A percentile compares a stretch with the other conserved stretches of the same genome.
Evolutionary conservation across 2,797 vertebrate genomes (phyloP).

Genomic region (Thamnophis elegans): DNA sequence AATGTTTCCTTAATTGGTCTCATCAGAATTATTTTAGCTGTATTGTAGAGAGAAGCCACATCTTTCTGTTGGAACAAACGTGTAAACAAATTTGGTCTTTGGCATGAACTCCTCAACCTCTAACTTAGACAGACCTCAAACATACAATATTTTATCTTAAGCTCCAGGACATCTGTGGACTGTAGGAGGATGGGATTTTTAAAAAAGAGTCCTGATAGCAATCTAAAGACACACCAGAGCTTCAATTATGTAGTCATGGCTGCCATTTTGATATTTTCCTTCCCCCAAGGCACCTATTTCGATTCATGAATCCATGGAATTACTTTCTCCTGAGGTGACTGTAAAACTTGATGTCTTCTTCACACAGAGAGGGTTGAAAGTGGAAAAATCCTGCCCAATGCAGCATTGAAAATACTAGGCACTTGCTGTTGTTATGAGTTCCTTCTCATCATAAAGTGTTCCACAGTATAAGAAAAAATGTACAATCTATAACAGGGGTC

Average conservation of each 20-base stretch:
- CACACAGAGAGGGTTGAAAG: not conserved
- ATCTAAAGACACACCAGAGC: not conserved
- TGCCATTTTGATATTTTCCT: not conserved
- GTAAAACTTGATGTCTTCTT: not conserved
- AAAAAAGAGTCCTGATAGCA: not conserved
- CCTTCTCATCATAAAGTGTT: not conserved
- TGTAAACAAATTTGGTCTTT: not conserved
- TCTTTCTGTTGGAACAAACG: not conserved
- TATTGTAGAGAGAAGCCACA: not conserved
- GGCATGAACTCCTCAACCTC: not conserved
- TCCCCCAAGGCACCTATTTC: not conserved
- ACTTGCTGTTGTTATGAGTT: not conserved
- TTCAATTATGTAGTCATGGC: not conserved
- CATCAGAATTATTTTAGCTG: not conserved
- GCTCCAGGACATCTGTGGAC: not conserved
- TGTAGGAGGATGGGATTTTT: not conserved
- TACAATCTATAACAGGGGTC: not conserved
- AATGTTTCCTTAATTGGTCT: not conserved
- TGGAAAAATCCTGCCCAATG: not conserved
- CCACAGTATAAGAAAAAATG: not conserved
- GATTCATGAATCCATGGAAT: not conserved
- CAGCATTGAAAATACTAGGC: not conserved
- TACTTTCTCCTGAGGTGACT: fast-evolving
- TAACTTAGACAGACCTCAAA: not conserved
- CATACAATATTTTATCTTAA: not conserved